Percentiles rank a stretch among this genome's conserved stretches.
These are phyloP conservation scores for Mylabris sibirica DNA, from an alignment of 2,888 invertebrate genomes.

Conservation along the genomic window DNA sequence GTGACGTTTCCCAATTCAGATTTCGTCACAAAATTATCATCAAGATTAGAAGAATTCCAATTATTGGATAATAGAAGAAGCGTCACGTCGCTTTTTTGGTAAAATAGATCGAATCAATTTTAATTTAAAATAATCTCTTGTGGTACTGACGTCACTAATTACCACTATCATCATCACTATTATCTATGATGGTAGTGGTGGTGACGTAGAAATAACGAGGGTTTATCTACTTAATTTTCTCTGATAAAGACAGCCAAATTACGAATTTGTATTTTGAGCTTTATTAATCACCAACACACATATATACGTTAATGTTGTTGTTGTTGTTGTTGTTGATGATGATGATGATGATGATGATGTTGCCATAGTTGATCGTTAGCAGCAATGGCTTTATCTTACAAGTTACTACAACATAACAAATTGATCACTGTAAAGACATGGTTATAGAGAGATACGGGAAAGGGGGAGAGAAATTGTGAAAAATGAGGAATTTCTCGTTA, in stretches of 20 bases:
- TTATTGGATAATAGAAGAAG: no score
- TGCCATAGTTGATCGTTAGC: not conserved
- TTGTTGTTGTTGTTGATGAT: not conserved
- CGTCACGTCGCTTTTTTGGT: no score
- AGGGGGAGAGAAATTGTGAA: not conserved
- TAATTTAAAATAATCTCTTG: no score
- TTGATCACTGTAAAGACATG: not conserved
- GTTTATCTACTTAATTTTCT: not conserved
- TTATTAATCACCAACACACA: conserved; percentile 3
- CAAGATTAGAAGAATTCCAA: no score
- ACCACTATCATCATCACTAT: not conserved
- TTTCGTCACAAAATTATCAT: no score
- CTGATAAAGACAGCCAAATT: not conserved
- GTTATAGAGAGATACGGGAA: not conserved
- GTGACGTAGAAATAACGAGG: not conserved
- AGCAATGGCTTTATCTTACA: not conserved
- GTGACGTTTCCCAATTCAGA: no score
- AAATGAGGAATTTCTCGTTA: not conserved
- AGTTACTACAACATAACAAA: not conserved
- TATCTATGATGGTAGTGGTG: not conserved
- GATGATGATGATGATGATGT: not conserved
- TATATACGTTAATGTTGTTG: not conserved
- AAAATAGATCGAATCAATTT: not conserved
- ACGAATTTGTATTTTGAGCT: conserved; percentile 1
- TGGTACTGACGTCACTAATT: not conserved